Percentiles rank a stretch among this genome's conserved stretches.
These are phyloP conservation scores for Acromyrmex heyeri DNA, from an alignment of 1,140 invertebrate species.

Conservation along the genomic window DNA sequence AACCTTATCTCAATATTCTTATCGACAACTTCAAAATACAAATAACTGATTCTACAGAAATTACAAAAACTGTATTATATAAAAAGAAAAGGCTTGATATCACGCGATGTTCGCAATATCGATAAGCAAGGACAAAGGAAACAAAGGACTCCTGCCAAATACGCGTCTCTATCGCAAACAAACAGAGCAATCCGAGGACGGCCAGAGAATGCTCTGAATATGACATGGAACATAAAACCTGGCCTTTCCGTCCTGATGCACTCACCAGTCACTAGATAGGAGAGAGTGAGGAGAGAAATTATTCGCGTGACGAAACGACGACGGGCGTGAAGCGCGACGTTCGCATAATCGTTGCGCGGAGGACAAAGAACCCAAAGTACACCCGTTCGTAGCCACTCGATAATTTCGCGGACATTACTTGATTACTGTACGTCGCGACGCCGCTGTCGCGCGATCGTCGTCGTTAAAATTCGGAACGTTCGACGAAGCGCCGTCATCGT, in stretches of 20 bases:
- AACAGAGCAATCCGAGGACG: neutral
- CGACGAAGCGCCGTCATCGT: conserved; percentile 20
- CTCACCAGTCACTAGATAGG: too few relatives aligned
- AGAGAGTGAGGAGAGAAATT: neutral
- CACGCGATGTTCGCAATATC: neutral
- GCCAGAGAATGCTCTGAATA: neutral
- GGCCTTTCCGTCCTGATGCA: neutral
- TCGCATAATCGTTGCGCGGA: conserved; percentile 23
- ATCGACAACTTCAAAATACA: too few relatives aligned
- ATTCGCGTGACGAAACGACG: neutral
- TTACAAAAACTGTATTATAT: too few relatives aligned
- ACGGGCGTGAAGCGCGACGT: neutral
- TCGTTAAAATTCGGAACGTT: neutral
- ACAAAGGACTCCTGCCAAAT: neutral
- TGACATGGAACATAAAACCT: neutral
- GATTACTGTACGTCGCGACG: neutral
- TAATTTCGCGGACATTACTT: neutral
- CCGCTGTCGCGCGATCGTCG: neutral
- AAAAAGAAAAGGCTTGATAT: neutral
- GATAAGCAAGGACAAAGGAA: neutral
- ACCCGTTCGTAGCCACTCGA: neutral
- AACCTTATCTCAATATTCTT: too few relatives aligned
- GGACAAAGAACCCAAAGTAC: conserved; percentile 54
- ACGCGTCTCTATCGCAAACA: neutral
- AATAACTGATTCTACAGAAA: too few relatives aligned